Evolutionary conservation across 2,888 invertebrate genomes (phyloP).

Genomic region (Drepanosiphum platanoidis): DNA sequence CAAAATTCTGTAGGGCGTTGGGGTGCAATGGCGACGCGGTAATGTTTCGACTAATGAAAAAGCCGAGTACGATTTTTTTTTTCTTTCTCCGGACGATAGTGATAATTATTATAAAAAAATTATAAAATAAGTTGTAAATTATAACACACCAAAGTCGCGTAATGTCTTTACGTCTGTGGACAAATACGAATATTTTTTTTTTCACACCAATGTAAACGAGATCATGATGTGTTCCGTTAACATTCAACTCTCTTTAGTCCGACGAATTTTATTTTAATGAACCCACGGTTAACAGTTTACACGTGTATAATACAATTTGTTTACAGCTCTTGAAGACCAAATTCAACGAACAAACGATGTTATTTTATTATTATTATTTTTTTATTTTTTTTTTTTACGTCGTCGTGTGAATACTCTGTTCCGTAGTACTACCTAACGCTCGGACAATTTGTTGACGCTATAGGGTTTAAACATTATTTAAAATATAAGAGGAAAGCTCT

Average conservation of each 20-base stretch:
- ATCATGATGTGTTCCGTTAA: background rate
- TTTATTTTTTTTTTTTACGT: background rate
- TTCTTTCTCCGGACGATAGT: too few species aligned
- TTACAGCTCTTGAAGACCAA: background rate
- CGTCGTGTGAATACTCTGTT: background rate
- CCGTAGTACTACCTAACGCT: background rate
- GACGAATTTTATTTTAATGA: conserved; percentile 9
- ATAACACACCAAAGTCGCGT: too few species aligned
- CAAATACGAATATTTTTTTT: too few species aligned
- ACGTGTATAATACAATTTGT: background rate
- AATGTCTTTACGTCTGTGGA: too few species aligned
- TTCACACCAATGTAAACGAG: background rate
- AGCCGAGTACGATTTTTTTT: background rate
- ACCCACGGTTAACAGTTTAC: background rate
- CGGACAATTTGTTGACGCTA: background rate
- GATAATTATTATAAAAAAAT: too few species aligned
- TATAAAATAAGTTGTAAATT: too few species aligned
- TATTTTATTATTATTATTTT: conserved; percentile 10
- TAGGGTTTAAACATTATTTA: background rate
- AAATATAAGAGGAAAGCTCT: background rate
- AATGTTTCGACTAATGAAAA: background rate
- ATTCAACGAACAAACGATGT: background rate
- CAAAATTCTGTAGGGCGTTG: background rate
- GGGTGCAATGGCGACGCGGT: background rate
- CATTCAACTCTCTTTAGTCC: background rate